These are phyloP conservation scores for Drosophila funebris DNA, from an alignment of 1,140 invertebrate genomes.

Conservation along the genomic window DNA sequence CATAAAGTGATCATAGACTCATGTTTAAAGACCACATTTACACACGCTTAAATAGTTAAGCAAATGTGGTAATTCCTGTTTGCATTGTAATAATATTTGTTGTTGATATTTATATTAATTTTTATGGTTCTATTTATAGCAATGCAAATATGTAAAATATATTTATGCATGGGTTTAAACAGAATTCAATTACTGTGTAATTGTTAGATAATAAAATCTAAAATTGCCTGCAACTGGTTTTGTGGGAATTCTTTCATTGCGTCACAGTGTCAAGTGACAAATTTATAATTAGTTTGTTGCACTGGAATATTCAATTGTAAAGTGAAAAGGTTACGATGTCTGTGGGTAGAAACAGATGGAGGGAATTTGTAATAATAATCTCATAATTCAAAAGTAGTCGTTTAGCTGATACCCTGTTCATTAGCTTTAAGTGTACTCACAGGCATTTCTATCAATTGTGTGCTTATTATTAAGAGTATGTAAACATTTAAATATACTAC, in stretches of 20 bases:
- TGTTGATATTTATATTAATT: conserved; percentile 35
- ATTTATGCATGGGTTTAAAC: conserved; percentile 19
- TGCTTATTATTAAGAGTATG: no score
- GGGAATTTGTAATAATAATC: no score
- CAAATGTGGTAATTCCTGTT: conserved; percentile 32
- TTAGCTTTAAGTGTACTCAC: no score
- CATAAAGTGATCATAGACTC: conserved; percentile 3
- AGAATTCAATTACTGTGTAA: background rate
- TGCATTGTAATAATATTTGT: conserved; percentile 34
- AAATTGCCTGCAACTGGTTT: background rate
- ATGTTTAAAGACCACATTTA: background rate
- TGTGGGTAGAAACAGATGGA: no score
- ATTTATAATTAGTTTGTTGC: conserved; percentile 7
- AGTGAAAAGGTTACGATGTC: no score
- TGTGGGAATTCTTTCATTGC: background rate
- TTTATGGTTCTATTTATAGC: conserved; percentile 9
- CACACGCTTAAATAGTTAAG: conserved; percentile 11
- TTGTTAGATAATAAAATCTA: conserved; percentile 14
- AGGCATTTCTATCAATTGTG: no score
- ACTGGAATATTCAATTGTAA: background rate
- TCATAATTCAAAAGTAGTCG: no score
- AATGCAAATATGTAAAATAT: conserved; percentile 12
- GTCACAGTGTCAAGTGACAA: background rate
- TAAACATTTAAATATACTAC: no score
- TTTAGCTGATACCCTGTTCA: no score